Percentiles rank a stretch among this genome's conserved stretches.
These are phyloP conservation scores for Trichonephila clavipes DNA, from an alignment of 1,140 invertebrate genomes.

Conservation along the genomic window DNA sequence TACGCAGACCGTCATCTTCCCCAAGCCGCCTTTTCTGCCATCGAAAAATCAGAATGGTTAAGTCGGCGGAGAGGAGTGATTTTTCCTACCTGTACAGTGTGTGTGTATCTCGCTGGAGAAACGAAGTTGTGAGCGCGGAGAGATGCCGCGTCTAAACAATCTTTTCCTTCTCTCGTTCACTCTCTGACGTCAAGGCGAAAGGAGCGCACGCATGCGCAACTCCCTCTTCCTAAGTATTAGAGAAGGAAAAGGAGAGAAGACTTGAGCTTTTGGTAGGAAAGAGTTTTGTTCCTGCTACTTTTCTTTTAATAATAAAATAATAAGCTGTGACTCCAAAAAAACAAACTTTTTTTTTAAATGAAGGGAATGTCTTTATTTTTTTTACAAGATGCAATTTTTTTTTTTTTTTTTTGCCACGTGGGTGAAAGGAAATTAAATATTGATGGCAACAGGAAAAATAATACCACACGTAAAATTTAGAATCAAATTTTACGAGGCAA, in stretches of 20 bases:
- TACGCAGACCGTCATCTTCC: not conserved
- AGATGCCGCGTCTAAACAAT: slow-evolving; percentile 37
- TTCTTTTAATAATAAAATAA: not conserved
- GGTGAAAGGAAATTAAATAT: too few species aligned
- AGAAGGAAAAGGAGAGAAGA: not conserved
- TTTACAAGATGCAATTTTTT: too few species aligned
- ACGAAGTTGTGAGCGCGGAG: slow-evolving; percentile 10
- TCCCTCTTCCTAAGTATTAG: too few species aligned
- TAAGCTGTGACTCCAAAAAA: not conserved
- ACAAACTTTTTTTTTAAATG: not conserved
- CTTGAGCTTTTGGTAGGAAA: not conserved
- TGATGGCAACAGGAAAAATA: too few species aligned
- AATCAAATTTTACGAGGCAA: too few species aligned
- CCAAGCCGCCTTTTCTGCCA: not conserved
- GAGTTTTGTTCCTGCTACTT: not conserved
- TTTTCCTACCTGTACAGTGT: slow-evolving; percentile 27
- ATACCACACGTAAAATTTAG: too few species aligned
- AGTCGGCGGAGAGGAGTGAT: slow-evolving; percentile 24
- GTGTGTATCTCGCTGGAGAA: not conserved
- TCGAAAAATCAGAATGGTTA: not conserved
- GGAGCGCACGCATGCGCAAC: not conserved
- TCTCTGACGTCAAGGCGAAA: slow-evolving; percentile 4
- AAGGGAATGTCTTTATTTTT: too few species aligned
- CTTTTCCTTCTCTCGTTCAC: slow-evolving; percentile 22
- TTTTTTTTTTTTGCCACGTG: too few species aligned